These are phyloP conservation scores for Eupithecia exiguata DNA, from an alignment of 2,888 invertebrate species.

Conservation along the genomic window DNA sequence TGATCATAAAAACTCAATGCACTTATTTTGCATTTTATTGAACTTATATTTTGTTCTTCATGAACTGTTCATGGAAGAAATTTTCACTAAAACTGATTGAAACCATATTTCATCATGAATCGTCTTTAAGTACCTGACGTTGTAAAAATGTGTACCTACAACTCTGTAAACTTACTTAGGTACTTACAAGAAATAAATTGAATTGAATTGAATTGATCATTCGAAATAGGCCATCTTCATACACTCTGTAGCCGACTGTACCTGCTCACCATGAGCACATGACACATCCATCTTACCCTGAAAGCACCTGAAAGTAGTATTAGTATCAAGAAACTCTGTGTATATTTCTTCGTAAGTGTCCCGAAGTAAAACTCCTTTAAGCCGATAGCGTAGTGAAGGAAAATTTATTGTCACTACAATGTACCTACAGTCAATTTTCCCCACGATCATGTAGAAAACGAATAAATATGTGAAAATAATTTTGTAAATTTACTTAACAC, in stretches of 20 bases:
- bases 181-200: no score
- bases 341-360: constrained; percentile 35
- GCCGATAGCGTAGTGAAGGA: constrained; percentile 42
- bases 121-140: no score
- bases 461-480: no score
- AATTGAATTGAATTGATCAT: no score
- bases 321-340: constrained; percentile 20
- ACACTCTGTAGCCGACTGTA: not conserved
- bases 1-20: no score
- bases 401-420: constrained; percentile 57
- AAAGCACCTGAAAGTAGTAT: constrained; percentile 12
- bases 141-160: no score
- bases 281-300: constrained; percentile 1
- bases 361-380: constrained; percentile 29
- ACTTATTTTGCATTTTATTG: no score
- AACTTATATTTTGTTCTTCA: no score
- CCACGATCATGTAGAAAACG: not conserved
- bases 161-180: no score
- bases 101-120: not conserved
- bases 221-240: not conserved
- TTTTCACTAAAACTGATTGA: not conserved
- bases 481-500: no score
- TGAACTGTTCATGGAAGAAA: not conserved
- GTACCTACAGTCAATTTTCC: not conserved
- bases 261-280: constrained; percentile 6